Base-by-base conservation (phyloP, 2,888 invertebrate species). In the Caenorhabditis plicata region DNA sequence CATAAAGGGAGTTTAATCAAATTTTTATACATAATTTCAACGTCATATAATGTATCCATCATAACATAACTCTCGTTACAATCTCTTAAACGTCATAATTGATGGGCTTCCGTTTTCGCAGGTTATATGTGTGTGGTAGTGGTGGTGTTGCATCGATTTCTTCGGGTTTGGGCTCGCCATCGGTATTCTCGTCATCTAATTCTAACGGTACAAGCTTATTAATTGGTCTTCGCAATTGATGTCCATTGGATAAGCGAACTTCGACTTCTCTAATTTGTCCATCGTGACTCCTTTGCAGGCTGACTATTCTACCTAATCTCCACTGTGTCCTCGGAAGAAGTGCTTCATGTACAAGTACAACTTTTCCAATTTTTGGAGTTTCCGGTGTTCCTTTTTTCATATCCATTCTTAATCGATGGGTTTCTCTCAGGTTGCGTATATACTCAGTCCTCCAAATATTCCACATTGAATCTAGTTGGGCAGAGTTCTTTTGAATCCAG, bases 221-320 rank as follows among this genome's bases (percentile, higher is more conserved):
- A 2, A 25, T 29, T 22, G 50, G 38, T 1, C 43, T 4, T 20
- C 36, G 36, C 22, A 50, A 20, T 13, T 36, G 17, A 17, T 3
- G 35, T 15, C 32, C 35, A 36, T 27, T 32, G 7, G 39, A 29
- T 9, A 38, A 27, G 11, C 13, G 3, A 7, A 61, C 13, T 13
- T 55, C 36, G 1, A 45, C 55, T 43, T 61, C 61, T 41, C 61
- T 11, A 4, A 56, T 47, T 4, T 2, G 22, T 27, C 47, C 47
- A 26, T 49, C 46, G 5, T 7, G 20, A 1, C 42, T 33, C 22
- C 13, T n/a, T 2, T 19, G 15, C 0, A 38, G 1, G 20, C 25
- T 20, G 1, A 1, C 17, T 13, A 61, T 36, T 27, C 23, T 22
- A 17, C 41, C 61, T 8, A 49, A n/a, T 25, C 39, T 45, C 61